Conservation (phyloP, 35 echinoderm and acorn worm genomes). For the Ophiothrix spiculata region DNA sequence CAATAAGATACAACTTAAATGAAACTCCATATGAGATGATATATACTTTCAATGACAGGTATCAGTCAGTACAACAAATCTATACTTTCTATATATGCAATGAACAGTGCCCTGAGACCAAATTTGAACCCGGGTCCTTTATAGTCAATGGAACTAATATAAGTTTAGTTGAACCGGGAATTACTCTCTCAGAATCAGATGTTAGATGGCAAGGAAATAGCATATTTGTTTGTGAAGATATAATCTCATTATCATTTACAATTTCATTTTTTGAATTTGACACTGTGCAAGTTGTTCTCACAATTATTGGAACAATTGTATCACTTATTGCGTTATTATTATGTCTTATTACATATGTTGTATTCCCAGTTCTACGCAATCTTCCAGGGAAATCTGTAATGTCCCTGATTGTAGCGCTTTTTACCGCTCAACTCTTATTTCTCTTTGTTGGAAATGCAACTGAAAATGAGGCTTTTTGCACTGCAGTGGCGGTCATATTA, state of each 20-base stretch:
- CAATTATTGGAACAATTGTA: constrained; percentile 23
- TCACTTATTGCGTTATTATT: constrained; percentile 33
- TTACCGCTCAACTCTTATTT: constrained; percentile 41
- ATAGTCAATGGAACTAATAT: background rate
- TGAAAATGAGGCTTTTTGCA: constrained; percentile 26
- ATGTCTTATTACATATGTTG: constrained; percentile 47
- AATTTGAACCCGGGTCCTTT: background rate
- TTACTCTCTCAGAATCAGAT: background rate
- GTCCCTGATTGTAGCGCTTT: constrained; percentile 57
- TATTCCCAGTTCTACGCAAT: constrained; percentile 46
- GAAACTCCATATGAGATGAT: background rate
- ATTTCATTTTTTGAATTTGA: background rate
- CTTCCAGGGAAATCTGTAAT: constrained; percentile 61
- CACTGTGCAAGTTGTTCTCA: constrained; percentile 3
- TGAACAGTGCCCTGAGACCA: background rate
- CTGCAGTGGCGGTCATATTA: constrained; percentile 35
- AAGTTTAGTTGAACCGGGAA: background rate
- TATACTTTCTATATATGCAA: constrained; percentile 9
- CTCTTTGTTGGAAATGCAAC: constrained; percentile 37
- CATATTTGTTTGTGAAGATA: constrained; percentile 5
- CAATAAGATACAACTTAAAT: background rate
- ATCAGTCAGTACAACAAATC: background rate
- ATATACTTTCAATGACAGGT: background rate
- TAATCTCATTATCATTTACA: background rate
- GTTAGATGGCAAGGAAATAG: background rate